Base-by-base conservation (phyloP, 64 coral and sea anemone genomes). In the Anthopleura sola region DNA sequence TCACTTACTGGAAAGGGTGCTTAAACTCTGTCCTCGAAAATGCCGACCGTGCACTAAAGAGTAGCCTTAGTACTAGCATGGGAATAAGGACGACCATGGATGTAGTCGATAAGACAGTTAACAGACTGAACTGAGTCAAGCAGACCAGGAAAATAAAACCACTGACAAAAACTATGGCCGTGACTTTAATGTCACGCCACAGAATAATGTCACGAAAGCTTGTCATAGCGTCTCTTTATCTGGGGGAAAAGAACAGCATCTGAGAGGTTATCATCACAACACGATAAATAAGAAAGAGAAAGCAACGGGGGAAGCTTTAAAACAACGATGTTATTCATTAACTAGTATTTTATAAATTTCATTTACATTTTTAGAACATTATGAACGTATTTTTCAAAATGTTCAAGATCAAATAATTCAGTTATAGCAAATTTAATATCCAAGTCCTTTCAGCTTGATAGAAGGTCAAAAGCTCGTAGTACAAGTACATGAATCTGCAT, bases 141-240 rank as follows among this genome's bases (percentile, higher is more conserved):
- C 94, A 96, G 1, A 96, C 87, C 37, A 96, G 69, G 18, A 96
- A 86, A 8, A 87, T 86, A 51, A 92, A 96, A 36, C 87, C 74
- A 78, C 90, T 86, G 66, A 88, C 85, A 81, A 91, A 92, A 11
- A 92, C 94, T 17, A 96, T 87, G 2, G 84, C 69, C 21, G 94
- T 89, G 48, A 96, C 87, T 87, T 92, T 96, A 46, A 96, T 26
- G 56, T 96, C 94, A 83, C 60, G 90, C 94, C 94, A 96, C 55
- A 96, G 81, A 18, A 96, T 54, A 39, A 96, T 92, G 44, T 96
- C 94, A 87, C 60, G 47, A 32, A 87, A 76, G 17, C 60, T 49
- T 55, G 40, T 49, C 85, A 87, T 87, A 32, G 66, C 29, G 26
- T 34, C 29, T 29, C 26, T 33, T 51, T n/a, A 8, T 36, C 47